Evolutionary conservation across 2,113 vertebrate species (phyloP).

Genomic region (Synodontis membranacea): DNA sequence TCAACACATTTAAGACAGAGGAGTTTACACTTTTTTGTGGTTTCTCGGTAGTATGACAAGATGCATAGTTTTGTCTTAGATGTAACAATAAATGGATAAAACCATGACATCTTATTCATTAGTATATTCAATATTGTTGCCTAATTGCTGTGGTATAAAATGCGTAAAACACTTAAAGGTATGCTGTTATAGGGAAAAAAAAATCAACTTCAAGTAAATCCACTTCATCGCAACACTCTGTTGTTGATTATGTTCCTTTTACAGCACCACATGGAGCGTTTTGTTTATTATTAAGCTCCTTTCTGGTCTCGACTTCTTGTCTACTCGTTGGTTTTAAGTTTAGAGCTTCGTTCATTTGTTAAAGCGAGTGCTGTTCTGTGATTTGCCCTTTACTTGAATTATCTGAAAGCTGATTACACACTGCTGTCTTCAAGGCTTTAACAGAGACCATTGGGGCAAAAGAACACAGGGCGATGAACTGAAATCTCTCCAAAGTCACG

Average conservation of each 20-base stretch:
- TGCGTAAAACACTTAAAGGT: neutral
- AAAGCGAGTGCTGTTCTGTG: neutral
- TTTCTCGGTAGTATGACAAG: neutral
- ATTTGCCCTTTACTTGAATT: neutral
- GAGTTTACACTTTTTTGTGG: neutral
- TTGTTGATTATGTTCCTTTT: neutral
- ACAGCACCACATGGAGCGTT: neutral
- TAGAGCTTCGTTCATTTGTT: neutral
- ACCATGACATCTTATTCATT: neutral
- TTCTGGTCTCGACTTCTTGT: neutral
- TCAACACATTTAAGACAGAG: neutral
- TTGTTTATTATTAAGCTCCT: neutral
- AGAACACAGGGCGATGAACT: neutral
- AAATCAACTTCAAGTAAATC: neutral
- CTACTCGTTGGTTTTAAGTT: neutral
- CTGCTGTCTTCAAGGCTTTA: conserved; percentile 36
- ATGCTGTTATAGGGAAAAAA: neutral
- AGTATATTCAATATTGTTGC: neutral
- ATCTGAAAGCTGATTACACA: neutral
- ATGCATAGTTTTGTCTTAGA: neutral
- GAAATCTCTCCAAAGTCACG: neutral
- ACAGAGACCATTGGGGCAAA: neutral
- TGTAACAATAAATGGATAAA: neutral
- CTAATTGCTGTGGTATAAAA: neutral
- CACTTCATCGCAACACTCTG: neutral